Percentiles rank a stretch among this genome's conserved stretches.
Evolutionary conservation across 2,888 invertebrate genomes (phyloP).

Genomic region (Cyaniris semiargus): DNA sequence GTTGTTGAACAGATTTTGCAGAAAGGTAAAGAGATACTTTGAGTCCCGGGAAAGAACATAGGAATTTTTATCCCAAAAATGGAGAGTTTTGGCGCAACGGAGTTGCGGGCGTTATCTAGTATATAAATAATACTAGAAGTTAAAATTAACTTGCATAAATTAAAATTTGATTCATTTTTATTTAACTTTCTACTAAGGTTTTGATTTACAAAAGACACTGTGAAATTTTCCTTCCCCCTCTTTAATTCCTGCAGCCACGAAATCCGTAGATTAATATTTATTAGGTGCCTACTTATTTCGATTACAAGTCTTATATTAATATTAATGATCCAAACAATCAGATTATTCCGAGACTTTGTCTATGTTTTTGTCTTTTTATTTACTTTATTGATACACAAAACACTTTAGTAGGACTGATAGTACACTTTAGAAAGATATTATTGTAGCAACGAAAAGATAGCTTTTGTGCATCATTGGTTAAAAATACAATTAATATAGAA

Average conservation of each 20-base stretch:
- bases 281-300: constrained; percentile 4
- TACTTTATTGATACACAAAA: background rate
- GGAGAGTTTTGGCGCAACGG: too few relatives aligned
- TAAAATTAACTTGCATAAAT: background rate
- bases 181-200: background rate
- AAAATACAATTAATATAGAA: too few relatives aligned
- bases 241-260: background rate
- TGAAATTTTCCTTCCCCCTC: background rate
- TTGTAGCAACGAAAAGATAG: background rate
- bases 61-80: too few relatives aligned
- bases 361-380: background rate
- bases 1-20: too few relatives aligned
- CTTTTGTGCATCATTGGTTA: too few relatives aligned
- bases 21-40: too few relatives aligned
- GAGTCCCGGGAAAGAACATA: too few relatives aligned
- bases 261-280: constrained; percentile 6
- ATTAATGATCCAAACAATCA: background rate
- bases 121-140: too few relatives aligned
- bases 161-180: too few relatives aligned
- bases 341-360: background rate
- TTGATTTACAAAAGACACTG: background rate
- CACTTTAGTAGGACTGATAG: background rate
- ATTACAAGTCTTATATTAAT: constrained; percentile 13
- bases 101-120: too few relatives aligned
- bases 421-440: too few relatives aligned